Conservation (phyloP, 37 sponge, comb jelly and placozoan genomes). For the Cladorhizidae sp. region DNA sequence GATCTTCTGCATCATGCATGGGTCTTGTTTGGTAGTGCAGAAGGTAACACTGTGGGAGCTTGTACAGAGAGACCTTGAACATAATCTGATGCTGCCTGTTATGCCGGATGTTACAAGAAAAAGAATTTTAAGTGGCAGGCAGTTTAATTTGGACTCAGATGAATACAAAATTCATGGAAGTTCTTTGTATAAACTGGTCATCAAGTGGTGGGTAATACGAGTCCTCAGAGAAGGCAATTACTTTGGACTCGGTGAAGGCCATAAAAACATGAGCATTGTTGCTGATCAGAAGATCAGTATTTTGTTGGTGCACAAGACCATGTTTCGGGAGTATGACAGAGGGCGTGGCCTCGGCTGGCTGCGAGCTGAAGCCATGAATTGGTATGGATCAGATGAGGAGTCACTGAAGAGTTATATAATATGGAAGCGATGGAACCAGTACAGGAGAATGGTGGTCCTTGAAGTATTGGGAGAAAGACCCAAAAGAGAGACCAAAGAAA, state of each 20-base stretch:
- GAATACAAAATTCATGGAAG: not conserved
- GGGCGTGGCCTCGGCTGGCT: conserved; percentile 30
- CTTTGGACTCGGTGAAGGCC: conserved; percentile 86
- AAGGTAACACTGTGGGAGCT: conserved; percentile 33
- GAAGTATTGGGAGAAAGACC: conserved; percentile 35
- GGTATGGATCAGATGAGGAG: conserved; percentile 31
- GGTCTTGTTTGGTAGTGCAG: conserved; percentile 64
- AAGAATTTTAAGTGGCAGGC: not conserved
- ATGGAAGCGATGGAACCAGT: conserved; percentile 61
- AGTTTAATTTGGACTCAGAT: not conserved
- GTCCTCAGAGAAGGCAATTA: conserved; percentile 68
- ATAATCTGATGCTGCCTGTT: not conserved
- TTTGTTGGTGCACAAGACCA: conserved; percentile 40
- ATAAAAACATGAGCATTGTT: conserved; percentile 28
- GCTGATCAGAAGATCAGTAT: conserved; percentile 42
- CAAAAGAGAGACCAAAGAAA: not conserved
- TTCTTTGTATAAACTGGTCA: not conserved
- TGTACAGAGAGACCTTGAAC: not conserved
- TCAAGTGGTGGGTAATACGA: conserved; percentile 58
- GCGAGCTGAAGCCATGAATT: conserved; percentile 15
- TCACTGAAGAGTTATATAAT: conserved; percentile 55
- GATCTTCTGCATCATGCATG: conserved; percentile 57
- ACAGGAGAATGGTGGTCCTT: conserved; percentile 57
- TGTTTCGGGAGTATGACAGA: conserved; percentile 43
- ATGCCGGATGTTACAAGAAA: not conserved